phyloP scores from a whole-genome alignment of 2,888 invertebrate genomes.

The Drosophila atroscutellata region DNA sequence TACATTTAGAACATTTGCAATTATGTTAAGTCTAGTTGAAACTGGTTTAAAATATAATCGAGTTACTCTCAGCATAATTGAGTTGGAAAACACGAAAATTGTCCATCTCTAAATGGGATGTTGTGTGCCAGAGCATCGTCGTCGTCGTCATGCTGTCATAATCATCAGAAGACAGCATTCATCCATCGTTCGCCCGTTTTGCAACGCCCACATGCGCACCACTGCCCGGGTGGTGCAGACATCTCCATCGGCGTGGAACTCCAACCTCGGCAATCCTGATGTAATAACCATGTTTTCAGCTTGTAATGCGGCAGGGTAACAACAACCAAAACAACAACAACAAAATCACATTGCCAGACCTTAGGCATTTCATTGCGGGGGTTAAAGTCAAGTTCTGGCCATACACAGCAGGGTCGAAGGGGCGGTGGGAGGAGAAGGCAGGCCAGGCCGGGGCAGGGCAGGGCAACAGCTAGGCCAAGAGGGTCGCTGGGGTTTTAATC shows the following conservation, averaged over 20 bases:
- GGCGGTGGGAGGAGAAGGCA: constrained; percentile 20
- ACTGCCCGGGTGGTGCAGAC: constrained; percentile 18
- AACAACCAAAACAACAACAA: constrained; percentile 35
- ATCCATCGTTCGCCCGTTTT: constrained; percentile 59
- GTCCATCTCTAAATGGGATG: constrained; percentile 23
- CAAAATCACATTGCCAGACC: constrained; percentile 30
- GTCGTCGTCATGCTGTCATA: constrained; percentile 80
- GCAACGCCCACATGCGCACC: constrained; percentile 69
- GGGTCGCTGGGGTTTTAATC: constrained; percentile 31
- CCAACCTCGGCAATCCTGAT: constrained; percentile 70
- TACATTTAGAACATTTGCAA: not conserved
- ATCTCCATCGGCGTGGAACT: constrained; percentile 50
- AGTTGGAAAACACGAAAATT: not conserved
- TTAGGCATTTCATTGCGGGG: constrained; percentile 61
- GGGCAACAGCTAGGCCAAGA: constrained; percentile 23
- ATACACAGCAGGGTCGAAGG: constrained; percentile 12
- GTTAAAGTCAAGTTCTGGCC: constrained; percentile 66
- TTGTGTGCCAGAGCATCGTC: constrained; percentile 32
- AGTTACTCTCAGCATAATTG: not conserved
- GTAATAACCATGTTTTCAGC: constrained; percentile 84
- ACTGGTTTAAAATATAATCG: not conserved
- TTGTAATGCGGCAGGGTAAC: constrained; percentile 82
- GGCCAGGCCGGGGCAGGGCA: not conserved
- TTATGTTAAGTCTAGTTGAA: not conserved
- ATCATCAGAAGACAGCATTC: constrained; percentile 78